A percentile compares a stretch with the other conserved stretches of the same genome.
Conservation (phyloP, 2,797 vertebrate species). For the Pantherophis vulpinus region DNA sequence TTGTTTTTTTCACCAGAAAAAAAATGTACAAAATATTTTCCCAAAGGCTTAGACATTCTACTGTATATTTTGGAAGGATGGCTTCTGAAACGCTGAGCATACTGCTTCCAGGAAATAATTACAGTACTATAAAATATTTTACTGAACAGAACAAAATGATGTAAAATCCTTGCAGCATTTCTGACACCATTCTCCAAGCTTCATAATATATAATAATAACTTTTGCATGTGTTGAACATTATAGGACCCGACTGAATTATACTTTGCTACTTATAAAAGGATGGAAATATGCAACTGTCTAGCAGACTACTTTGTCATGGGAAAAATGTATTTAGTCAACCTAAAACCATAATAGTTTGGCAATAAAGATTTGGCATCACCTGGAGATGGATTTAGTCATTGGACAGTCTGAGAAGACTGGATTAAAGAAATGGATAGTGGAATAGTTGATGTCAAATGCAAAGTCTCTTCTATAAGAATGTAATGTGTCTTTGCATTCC, state of each 20-base stretch:
- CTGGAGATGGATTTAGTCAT: neutral
- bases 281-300: slow-evolving; percentile 1
- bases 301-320: slow-evolving; percentile 18
- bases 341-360: neutral
- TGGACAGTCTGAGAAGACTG: neutral
- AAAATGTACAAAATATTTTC: slow-evolving; percentile 3
- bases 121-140: slow-evolving; percentile 16
- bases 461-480: neutral
- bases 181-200: slow-evolving; percentile 10
- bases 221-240: slow-evolving; percentile 38
- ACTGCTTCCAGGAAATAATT: slow-evolving; percentile 39
- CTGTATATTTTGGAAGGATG: slow-evolving; percentile 21
- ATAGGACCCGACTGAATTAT: neutral
- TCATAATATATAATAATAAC: neutral
- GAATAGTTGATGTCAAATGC: neutral
- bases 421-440: neutral
- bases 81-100: slow-evolving; percentile 14
- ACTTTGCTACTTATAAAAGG: slow-evolving; percentile 16
- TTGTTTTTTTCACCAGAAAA: slow-evolving; percentile 27
- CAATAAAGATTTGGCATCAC: neutral
- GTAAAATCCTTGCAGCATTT: slow-evolving; percentile 23
- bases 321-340: neutral
- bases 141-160: slow-evolving; percentile 33
- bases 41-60: slow-evolving; percentile 9
- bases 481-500: neutral